Percentiles rank a stretch among this genome's conserved stretches.
These are phyloP conservation scores for Crenuchus spilurus DNA, from an alignment of 2,797 vertebrate genomes.

Conservation along the genomic window DNA sequence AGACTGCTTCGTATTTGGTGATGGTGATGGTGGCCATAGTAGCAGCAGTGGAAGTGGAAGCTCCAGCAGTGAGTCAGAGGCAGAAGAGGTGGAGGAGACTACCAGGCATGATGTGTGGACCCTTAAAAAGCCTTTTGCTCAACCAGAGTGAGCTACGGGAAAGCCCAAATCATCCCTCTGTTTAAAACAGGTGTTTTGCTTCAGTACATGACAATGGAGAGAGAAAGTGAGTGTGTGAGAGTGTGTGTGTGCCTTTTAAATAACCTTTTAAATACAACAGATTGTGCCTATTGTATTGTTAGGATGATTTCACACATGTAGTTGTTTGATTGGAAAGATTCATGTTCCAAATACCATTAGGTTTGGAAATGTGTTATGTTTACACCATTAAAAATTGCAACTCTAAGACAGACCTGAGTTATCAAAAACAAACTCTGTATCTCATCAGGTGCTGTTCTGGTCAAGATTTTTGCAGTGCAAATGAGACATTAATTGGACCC, in stretches of 20 bases:
- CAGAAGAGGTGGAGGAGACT: conserved; percentile 62
- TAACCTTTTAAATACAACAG: conserved; percentile 4
- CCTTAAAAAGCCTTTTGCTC: conserved; percentile 56
- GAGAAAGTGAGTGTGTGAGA: neutral
- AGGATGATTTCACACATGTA: conserved; percentile 2
- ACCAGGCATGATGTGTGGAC: conserved; percentile 68
- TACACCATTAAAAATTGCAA: too few relatives aligned
- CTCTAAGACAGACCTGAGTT: too few relatives aligned
- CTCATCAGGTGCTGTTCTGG: too few relatives aligned
- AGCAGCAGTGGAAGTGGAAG: conserved; percentile 61
- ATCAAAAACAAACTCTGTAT: too few relatives aligned
- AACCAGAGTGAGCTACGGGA: conserved; percentile 52
- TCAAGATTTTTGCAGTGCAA: too few relatives aligned
- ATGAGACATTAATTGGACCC: too few relatives aligned
- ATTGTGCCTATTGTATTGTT: neutral
- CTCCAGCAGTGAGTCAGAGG: conserved; percentile 69
- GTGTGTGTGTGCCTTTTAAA: neutral
- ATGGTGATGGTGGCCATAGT: conserved; percentile 55
- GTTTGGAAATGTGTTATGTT: neutral
- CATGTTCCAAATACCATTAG: neutral
- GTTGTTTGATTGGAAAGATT: neutral
- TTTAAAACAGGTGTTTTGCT: neutral
- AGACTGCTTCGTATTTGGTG: conserved; percentile 60
- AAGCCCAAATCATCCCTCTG: conserved; percentile 46
- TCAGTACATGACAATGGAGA: neutral